Conservation (phyloP, 2,888 invertebrate species). For the Euproctis similis region DNA sequence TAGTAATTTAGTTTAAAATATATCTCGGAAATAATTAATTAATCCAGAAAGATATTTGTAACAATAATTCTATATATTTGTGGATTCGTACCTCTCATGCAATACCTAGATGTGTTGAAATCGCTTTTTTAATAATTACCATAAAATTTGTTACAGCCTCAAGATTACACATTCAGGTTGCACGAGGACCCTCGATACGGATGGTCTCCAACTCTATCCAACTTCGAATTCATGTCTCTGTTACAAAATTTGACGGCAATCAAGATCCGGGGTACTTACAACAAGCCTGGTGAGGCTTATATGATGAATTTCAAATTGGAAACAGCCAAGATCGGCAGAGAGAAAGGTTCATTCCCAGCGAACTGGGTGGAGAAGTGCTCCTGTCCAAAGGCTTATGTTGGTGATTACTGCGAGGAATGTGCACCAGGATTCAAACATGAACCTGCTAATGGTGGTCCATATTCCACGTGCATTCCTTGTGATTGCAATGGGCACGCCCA, state of each 20-base stretch:
- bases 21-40: too few relatives aligned
- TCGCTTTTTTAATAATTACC: too few relatives aligned
- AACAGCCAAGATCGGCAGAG: constrained; percentile 89
- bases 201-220: constrained; percentile 93
- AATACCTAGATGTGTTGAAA: too few relatives aligned
- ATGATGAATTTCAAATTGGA: constrained; percentile 92
- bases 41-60: too few relatives aligned
- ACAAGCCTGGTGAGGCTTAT: constrained; percentile 87
- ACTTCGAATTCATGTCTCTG: constrained; percentile 93
- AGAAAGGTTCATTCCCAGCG: constrained; percentile 79
- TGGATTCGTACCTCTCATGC: too few relatives aligned
- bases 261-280: constrained; percentile 94
- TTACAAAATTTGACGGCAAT: constrained; percentile 95
- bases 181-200: constrained; percentile 94
- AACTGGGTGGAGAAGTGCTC: constrained; percentile 96
- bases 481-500: constrained; percentile 98
- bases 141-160: constrained; percentile 76
- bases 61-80: too few relatives aligned
- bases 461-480: constrained; percentile 95
- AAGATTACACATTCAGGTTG: constrained; percentile 88
- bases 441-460: constrained; percentile 93
- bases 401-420: constrained; percentile 98
- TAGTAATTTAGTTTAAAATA: too few relatives aligned
- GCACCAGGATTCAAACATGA: constrained; percentile 95
- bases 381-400: constrained; percentile 90